Evolutionary conservation across 2,113 vertebrate species (phyloP), one percentile per base, ranked within the genome.

Genomic region (Monopterus albus): DNA sequence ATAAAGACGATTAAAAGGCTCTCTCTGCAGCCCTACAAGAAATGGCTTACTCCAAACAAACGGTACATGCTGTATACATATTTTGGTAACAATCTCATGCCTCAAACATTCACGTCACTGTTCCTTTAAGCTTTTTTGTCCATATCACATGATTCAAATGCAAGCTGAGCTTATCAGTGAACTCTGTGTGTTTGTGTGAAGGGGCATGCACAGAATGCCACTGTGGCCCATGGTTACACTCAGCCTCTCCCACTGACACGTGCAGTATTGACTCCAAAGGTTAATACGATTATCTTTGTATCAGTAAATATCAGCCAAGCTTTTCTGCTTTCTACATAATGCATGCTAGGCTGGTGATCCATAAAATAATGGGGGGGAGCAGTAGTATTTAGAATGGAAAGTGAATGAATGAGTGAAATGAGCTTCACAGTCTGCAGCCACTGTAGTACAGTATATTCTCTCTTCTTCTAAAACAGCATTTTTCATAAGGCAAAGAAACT

Each of bases 1-100:
- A 35, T 38, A 68, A 62, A 64, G 42, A 55, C 63, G 69, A 60
- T 29, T 61, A 79, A 72, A 20, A 25, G 21, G n/a, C 38, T 63
- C 35, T n/a, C 9, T 72, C 36, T 29, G 50, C 33, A 55, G 20
- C 7, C 14, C 18, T 25, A 29, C 31, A 49, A 42, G 25, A 38
- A 25, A 14, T 51, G 20, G 42, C 23, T 53, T 21, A 12, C 26
- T 36, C 46, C 17, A n/a, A 35, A 55, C 29, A 15, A 2, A 18
- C 5, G 23, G 29, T 42, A 28, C 45, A 36, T 12, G 46, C 25
- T 31, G 25, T 46, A 14, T 12, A 20, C 20, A 23, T 6, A 33
- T n/a, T n/a, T n/a, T n/a, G n/a, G n/a, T n/a, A 31, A 33, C 36
- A 38, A 35, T 39, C 25, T 26, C 31, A 53, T 18, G 21, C 52